Evolutionary conservation across 2,113 vertebrate genomes (phyloP).

Genomic region (Indicator maculatus): DNA sequence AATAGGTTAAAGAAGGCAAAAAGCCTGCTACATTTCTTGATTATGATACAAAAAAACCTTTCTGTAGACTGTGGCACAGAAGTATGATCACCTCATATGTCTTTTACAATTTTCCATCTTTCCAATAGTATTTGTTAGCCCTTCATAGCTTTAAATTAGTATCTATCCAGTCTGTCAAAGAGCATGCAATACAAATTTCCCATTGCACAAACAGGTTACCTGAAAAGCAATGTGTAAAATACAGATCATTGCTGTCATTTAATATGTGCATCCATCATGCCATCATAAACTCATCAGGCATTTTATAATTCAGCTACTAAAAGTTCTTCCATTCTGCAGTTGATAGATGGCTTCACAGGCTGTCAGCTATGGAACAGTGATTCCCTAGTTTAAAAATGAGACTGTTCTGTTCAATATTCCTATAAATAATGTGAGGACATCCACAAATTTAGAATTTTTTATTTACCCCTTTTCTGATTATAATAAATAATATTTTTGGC

Average conservation of each 20-base stretch:
- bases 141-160: not conserved
- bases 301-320: not conserved
- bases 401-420: not conserved
- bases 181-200: not conserved
- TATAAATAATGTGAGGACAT: not conserved
- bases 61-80: not conserved
- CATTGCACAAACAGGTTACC: not conserved
- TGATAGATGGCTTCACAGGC: not conserved
- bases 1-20: not conserved
- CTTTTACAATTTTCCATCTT: not conserved
- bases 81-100: not conserved
- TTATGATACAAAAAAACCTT: not conserved
- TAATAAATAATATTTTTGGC: not conserved
- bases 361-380: not conserved
- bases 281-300: not conserved
- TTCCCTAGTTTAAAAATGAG: not conserved
- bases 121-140: not conserved
- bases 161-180: not conserved
- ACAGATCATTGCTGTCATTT: not conserved
- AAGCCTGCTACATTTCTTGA: not conserved
- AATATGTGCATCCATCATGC: not conserved
- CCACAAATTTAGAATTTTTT: not conserved
- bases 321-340: not conserved
- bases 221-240: not conserved
- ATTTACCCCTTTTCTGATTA: not conserved